Conservation (phyloP, 2,888 invertebrate species). For the Agrotis ipsilon region DNA sequence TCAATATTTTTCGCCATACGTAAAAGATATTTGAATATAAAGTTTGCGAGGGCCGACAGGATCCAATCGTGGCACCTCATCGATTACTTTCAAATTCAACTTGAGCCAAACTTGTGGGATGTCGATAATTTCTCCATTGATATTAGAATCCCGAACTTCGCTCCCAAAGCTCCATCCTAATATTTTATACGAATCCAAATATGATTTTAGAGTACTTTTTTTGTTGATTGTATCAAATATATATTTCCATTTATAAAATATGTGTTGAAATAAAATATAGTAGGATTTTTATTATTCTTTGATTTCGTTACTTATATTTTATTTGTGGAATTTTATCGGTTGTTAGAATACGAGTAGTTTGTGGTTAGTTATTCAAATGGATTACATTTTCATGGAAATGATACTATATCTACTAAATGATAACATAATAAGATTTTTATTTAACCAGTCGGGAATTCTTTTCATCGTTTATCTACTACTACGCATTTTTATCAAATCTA, state of each 20-base stretch:
- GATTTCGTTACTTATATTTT: neutral
- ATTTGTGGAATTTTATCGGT: constrained; percentile 3
- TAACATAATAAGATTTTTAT: constrained; percentile 4
- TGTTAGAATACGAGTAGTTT: neutral
- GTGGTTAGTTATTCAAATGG: constrained; percentile 12
- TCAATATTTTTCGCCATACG: constrained; percentile 50
- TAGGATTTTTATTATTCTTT: constrained; percentile 4
- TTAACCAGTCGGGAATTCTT: neutral
- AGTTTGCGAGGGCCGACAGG: constrained; percentile 55
- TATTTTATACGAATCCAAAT: constrained; percentile 50
- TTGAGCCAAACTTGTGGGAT: constrained; percentile 57
- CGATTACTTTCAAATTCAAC: constrained; percentile 72
- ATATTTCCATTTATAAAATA: constrained; percentile 17
- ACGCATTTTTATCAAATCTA: too few relatives aligned
- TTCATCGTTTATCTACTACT: neutral
- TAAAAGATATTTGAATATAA: constrained; percentile 66
- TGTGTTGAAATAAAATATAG: constrained; percentile 14
- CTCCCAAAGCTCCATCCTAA: constrained; percentile 38
- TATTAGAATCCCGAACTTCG: constrained; percentile 64
- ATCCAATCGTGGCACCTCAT: constrained; percentile 69
- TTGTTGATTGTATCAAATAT: constrained; percentile 41
- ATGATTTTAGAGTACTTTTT: constrained; percentile 34
- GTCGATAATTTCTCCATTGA: constrained; percentile 68
- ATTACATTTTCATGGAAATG: constrained; percentile 18
- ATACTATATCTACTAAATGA: neutral